A percentile compares a stretch with the other conserved stretches of the same genome.
Evolutionary conservation across 2,113 vertebrate species (phyloP).

Genomic region (Baryphthengus martii): DNA sequence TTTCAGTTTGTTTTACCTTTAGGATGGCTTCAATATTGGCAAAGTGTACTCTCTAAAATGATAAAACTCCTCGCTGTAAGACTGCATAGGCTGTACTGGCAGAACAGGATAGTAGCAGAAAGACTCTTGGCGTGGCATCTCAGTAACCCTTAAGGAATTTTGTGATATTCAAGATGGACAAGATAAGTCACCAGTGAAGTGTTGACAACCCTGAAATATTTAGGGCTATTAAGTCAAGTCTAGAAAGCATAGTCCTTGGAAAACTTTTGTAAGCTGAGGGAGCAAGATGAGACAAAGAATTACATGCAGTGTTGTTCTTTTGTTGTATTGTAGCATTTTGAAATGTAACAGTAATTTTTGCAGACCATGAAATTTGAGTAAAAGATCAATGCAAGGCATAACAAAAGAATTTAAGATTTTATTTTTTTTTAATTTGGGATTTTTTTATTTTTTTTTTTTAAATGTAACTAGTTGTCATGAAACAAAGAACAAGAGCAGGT

Average conservation of each 20-base stretch:
- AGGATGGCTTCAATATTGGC: neutral
- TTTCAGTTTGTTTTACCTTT: neutral
- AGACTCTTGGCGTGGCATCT: neutral
- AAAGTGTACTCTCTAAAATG: neutral
- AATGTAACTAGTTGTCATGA: neutral
- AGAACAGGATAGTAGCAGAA: neutral
- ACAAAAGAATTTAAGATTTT: neutral
- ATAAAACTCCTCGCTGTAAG: neutral
- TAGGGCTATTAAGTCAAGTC: conserved; percentile 7
- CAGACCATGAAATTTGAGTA: neutral
- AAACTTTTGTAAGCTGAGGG: neutral
- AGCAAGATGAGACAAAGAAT: neutral
- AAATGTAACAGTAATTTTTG: neutral
- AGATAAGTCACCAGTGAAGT: neutral
- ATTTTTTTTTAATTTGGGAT: neutral
- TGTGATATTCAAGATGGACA: conserved; percentile 2
- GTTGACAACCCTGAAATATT: conserved; percentile 10
- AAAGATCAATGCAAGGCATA: neutral
- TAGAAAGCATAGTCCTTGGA: conserved; percentile 7
- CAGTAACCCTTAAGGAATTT: neutral
- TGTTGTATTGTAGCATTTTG: neutral
- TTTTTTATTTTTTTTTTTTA: neutral
- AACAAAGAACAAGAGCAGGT: neutral
- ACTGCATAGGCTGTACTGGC: neutral
- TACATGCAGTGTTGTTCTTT: neutral